Evolutionary conservation across 1,140 invertebrate genomes (phyloP), one percentile per base, ranked within the genome.

Genomic region (Drosophila miranda): DNA sequence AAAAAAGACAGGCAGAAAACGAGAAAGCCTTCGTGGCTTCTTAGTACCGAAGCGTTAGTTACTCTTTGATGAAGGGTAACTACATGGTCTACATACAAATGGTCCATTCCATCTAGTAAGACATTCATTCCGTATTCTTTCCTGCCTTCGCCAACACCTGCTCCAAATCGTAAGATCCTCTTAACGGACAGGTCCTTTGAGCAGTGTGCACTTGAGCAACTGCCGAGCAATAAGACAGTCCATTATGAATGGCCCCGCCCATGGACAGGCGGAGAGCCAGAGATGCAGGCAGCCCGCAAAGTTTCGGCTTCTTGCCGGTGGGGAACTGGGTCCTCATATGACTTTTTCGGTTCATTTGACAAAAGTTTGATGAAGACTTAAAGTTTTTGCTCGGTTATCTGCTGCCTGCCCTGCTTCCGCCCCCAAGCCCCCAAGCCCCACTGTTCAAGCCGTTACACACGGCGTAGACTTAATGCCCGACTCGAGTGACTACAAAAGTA

Each of bases 381-480:
- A 43, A 72, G 52, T 56, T 57, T 63, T 54, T 63, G 64, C 16
- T 62, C 19, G 50, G 60, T 73, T 73, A 62, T 62, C 70, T 16
- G 55, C 55, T 62, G 26, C 23, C 9, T 14, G 4, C 13, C n/a
- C 11, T 21, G 16, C 16, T 16, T 0, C 41, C 38, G 9, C 19
- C 11, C 19, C 28, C 1, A 6, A 11, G 2, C 28, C 7, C n/a
- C 21, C n/a, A n/a, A n/a, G n/a, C n/a, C n/a, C n/a, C 21, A 28
- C 28, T 28, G 11, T 61, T 66, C 44, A 26, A 78, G 60, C 19
- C 73, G 79, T 67, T 61, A 66, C 73, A 49, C 80, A 75, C 55
- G 46, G 80, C 80, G 76, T 84, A 80, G 74, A 86, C 77, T 86
- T 84, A 75, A 77, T 81, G 64, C 75, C 38, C 54, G 75, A 75